phyloP scores from a whole-genome alignment of 2,888 invertebrate species.

The Zeuzera pyrina region DNA sequence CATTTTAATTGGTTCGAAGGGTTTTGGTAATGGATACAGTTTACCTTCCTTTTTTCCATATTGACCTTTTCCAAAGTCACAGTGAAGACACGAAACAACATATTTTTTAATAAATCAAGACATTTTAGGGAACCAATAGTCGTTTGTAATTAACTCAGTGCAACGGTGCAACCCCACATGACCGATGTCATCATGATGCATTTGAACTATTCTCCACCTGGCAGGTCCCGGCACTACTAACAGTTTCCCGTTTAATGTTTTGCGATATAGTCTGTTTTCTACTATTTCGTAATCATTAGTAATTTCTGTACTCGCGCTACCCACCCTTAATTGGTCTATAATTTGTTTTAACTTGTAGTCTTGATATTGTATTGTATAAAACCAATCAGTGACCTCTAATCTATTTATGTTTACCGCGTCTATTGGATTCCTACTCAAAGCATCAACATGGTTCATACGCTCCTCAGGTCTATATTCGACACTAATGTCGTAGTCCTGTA shows the following conservation, averaged over 20 bases:
- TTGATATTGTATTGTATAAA: no score
- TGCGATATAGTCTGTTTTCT: conserved; percentile 7
- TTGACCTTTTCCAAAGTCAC: conserved; percentile 25
- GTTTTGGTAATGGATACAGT: neutral
- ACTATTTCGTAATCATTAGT: conserved; percentile 8
- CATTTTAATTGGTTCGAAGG: neutral
- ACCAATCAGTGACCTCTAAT: conserved; percentile 2
- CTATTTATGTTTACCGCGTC: conserved; percentile 2
- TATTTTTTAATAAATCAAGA: no score
- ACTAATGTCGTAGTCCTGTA: conserved; percentile 21
- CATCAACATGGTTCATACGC: conserved; percentile 22
- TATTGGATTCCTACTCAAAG: conserved; percentile 19
- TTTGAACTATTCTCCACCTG: conserved; percentile 24
- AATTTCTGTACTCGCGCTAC: conserved; percentile 9
- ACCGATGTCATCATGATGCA: no score
- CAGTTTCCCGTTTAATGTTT: no score
- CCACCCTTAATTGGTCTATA: conserved; percentile 10
- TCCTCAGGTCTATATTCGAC: conserved; percentile 21
- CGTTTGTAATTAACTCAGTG: conserved; percentile 18
- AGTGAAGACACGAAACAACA: no score
- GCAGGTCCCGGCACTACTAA: conserved; percentile 23
- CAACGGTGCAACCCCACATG: conserved; percentile 20
- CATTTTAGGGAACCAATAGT: no score
- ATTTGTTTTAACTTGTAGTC: no score
- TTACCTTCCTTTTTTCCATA: conserved; percentile 7